Evolutionary conservation across 2,888 invertebrate genomes (phyloP).

Genomic region (Choreutis nemorana): DNA sequence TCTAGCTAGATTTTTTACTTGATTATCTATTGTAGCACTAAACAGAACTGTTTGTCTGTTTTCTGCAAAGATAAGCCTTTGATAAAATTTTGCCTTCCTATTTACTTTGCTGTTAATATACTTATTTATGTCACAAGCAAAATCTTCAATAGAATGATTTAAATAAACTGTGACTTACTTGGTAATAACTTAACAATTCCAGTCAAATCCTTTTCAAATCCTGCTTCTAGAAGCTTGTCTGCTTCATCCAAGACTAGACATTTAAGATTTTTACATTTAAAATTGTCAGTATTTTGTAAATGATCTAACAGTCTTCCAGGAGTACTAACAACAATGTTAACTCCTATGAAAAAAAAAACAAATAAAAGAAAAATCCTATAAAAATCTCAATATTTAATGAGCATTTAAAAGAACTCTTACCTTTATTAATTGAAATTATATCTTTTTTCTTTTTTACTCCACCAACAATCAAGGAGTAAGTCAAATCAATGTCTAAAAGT

Average conservation of each 20-base stretch:
- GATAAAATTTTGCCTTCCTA: background rate
- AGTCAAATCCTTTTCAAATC: conserved; percentile 94
- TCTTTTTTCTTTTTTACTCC: conserved; percentile 90
- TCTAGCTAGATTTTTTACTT: conserved; percentile 86
- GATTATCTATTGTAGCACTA: conserved; percentile 96
- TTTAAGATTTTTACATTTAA: conserved; percentile 87
- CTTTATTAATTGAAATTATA: conserved; percentile 83
- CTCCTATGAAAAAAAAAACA: conserved; percentile 63
- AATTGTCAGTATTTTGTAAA: conserved; percentile 86
- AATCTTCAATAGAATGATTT: conserved; percentile 1
- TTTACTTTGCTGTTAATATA: background rate
- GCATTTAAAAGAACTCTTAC: conserved; percentile 24
- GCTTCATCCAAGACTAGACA: conserved; percentile 96
- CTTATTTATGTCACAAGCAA: background rate
- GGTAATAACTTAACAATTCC: conserved; percentile 90
- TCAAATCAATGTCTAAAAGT: conserved; percentile 78
- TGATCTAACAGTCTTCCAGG: conserved; percentile 97
- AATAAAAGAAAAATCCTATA: conserved; percentile 1
- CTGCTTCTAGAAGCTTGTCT: conserved; percentile 93
- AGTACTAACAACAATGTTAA: conserved; percentile 93
- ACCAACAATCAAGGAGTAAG: conserved; percentile 91
- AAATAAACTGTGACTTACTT: conserved; percentile 25
- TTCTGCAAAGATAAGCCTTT: conserved; percentile 68
- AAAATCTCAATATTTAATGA: background rate
- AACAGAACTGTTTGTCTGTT: conserved; percentile 94